Conservation (phyloP, 2,113 vertebrate genomes). For the Gavia stellata region DNA sequence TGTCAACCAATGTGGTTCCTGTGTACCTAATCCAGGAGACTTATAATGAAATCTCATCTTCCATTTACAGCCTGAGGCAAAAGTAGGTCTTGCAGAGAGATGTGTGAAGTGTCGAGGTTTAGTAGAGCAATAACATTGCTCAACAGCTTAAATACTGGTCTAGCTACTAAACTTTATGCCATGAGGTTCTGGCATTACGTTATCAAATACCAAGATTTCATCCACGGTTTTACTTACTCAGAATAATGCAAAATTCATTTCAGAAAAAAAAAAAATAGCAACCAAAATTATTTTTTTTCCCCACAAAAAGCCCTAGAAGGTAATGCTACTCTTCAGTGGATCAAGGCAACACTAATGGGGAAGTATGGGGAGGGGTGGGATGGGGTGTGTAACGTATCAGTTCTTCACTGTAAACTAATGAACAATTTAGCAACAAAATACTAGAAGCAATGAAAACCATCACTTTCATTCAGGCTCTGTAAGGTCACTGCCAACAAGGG, state of each 20-base stretch:
- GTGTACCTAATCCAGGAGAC: slow-evolving; percentile 23
- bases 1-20: background rate
- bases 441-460: background rate
- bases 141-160: slow-evolving; percentile 17
- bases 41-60: slow-evolving; percentile 33
- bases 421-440: background rate
- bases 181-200: background rate
- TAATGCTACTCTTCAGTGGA: background rate
- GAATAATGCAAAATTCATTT: background rate
- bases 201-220: background rate
- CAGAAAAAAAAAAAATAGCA: background rate
- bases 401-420: background rate
- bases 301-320: background rate
- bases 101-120: background rate
- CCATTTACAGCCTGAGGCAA: slow-evolving; percentile 12
- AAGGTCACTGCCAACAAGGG: background rate
- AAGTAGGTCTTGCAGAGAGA: background rate
- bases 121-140: background rate
- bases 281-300: background rate
- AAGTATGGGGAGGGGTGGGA: fast-evolving
- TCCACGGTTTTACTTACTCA: background rate
- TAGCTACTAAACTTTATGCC: background rate
- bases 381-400: background rate
- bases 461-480: background rate
- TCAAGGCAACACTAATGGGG: background rate